Evolutionary conservation across 2,888 invertebrate genomes (phyloP).

Genomic region (Brassicogethes aeneus): DNA sequence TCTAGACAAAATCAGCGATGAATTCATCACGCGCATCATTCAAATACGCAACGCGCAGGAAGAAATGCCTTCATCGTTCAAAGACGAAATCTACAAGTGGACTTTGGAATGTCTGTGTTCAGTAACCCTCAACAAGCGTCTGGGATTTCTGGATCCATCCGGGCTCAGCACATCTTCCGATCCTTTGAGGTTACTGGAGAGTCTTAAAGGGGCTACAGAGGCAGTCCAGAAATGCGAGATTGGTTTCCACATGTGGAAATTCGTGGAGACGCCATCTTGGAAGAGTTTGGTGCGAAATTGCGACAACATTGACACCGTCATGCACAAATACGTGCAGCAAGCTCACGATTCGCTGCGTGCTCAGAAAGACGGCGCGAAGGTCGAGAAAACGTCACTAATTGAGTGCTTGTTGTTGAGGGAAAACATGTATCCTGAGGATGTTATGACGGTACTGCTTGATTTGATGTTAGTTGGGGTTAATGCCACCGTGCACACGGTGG

Average conservation of each 20-base stretch:
- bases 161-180: constrained; percentile 47
- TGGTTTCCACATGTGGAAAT: constrained; percentile 54
- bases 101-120: constrained; percentile 55
- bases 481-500: constrained; percentile 51
- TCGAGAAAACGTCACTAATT: constrained; percentile 37
- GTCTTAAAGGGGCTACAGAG: constrained; percentile 47
- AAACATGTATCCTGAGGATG: constrained; percentile 50
- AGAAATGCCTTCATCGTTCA: constrained; percentile 50
- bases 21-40: constrained; percentile 43
- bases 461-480: constrained; percentile 59
- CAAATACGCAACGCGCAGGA: constrained; percentile 53
- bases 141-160: constrained; percentile 51
- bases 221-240: constrained; percentile 54
- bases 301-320: constrained; percentile 52
- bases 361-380: constrained; percentile 21
- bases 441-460: constrained; percentile 55
- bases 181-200: constrained; percentile 49
- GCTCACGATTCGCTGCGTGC: constrained; percentile 32
- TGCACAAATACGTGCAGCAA: constrained; percentile 51
- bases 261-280: constrained; percentile 52
- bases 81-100: constrained; percentile 57
- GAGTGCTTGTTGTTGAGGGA: constrained; percentile 49
- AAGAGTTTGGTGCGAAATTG: constrained; percentile 50
- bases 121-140: constrained; percentile 48
- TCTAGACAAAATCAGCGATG: constrained; percentile 39